phyloP scores from a whole-genome alignment of 2,113 vertebrate species.

The Apodemus sylvaticus region DNA sequence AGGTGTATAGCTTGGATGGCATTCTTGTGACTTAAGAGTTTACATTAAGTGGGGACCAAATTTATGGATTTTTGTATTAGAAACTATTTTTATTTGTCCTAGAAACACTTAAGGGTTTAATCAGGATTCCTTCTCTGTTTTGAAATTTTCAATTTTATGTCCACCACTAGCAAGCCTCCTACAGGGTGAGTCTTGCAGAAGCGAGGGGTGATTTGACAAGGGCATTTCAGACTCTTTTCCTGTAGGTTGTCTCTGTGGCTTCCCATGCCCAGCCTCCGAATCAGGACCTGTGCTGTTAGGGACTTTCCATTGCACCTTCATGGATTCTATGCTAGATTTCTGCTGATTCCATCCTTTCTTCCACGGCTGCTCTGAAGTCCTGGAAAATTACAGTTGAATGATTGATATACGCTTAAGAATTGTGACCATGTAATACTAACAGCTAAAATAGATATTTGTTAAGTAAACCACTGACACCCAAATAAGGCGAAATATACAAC shows the following conservation, averaged over 20 bases:
- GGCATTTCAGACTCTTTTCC: neutral
- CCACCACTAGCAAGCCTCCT: neutral
- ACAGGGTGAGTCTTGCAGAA: neutral
- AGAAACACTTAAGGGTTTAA: neutral
- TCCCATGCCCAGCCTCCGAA: neutral
- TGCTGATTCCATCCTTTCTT: neutral
- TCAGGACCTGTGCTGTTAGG: accelerated
- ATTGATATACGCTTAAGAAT: neutral
- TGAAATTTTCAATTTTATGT: neutral
- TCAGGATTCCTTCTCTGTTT: neutral
- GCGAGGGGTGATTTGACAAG: neutral
- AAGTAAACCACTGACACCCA: neutral
- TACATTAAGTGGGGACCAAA: neutral
- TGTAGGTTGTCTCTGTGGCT: too few species aligned
- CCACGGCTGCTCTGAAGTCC: neutral
- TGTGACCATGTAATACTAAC: neutral
- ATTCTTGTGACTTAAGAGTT: neutral
- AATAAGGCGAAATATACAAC: neutral
- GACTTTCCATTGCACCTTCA: neutral
- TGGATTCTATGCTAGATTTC: neutral
- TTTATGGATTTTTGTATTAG: neutral
- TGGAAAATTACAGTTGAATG: neutral
- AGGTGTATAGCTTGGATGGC: neutral
- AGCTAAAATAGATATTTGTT: neutral
- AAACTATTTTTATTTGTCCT: neutral